Evolutionary conservation across 1,140 invertebrate genomes (phyloP), one percentile per base, ranked within the genome.

Genomic region (Aphaenogaster rudis): DNA sequence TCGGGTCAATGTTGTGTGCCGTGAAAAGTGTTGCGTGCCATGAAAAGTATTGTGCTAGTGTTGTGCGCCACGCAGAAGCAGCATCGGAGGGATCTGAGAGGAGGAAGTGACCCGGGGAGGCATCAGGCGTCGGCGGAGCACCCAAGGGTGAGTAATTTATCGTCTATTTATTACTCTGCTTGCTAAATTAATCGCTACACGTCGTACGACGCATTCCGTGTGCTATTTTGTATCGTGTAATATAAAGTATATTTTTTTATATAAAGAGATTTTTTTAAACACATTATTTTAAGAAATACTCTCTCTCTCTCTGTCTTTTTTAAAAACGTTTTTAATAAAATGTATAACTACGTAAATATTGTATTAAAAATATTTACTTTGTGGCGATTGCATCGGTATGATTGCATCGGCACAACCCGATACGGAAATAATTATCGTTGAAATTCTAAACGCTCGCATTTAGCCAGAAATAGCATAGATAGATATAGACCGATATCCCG

Each of bases 61-160:
- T 57, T 57, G 54, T 57, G 8, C 17, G 5, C 52, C 6, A 54
- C 15, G 28, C 28, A 28, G 52, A 57, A 57, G 7, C 21, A 57
- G n/a, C n/a, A 6, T 57, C 54, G n/a, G 52, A 17, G 17, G 17
- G 8, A 57, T 57, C 54, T 57, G 33, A 28, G 17, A 66, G 63
- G 13, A n/a, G 36, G 36, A 21, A 8, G 42, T 7, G 36, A 39
- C 15, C 33, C 3, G 33, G 33, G 33, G 1, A 21, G 64, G n/a
- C 39, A 45, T 42, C 64, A 21, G 39, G n/a, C 39, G n/a, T 45
- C 64, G 39, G 9, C 64, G 64, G n/a, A 45, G 39, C 64, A 13
- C 64, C n/a, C n/a, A 21, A 21, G 64, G 64, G 64, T 67, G 39
- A 67, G 39, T 21, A 67, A 67, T 67, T 45, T 67, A 67, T 67